Evolutionary conservation across 2,888 invertebrate genomes (phyloP), one percentile per base, ranked within the genome.

Genomic region (Protodeltote pygarga): DNA sequence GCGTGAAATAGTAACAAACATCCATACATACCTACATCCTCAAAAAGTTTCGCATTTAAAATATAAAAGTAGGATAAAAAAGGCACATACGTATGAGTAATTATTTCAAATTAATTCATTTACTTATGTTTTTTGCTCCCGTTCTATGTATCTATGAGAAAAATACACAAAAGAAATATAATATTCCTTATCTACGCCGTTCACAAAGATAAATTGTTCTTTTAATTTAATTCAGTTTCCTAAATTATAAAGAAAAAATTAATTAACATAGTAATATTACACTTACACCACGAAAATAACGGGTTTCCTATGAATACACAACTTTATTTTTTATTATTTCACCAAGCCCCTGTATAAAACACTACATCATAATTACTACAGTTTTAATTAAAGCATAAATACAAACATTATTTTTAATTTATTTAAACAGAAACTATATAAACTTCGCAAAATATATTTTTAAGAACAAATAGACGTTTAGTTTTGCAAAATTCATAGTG

Each of bases 271-370:
- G 44, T 27, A 38, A 34, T 31, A 10, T 4, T 40, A 41, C 34
- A 44, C 31, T 35, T 9, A 28, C 33, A 42, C 28, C n/a, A 11
- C 23, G n/a, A 39, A 46, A 40, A 20, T 46, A 58, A 58, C 40
- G 46, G 39, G 25, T 46, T 55, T 33, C 37, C 62, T 59, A 62
- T 47, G 9, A 47, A 55, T 41, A 39, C 33, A 53, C 46, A 55
- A 57, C 44, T 48, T 29, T 27, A 62, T 57, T 52, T 40, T 40
- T 23, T 33, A 31, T 52, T 55, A 25, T 50, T 44, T 14, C 13
- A 19, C 14, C 8, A 1, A 25, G 33, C 45, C 40, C 32, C 40
- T 42, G 17, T 20, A 11, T 54, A 24, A 31, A 8, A 37, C 34
- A 42, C 19, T 27, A 17, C 17, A 41, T 37, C 15, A 32, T 47